These are phyloP conservation scores for Anarrhichthys ocellatus DNA, from an alignment of 2,113 vertebrate species.

Conservation along the genomic window DNA sequence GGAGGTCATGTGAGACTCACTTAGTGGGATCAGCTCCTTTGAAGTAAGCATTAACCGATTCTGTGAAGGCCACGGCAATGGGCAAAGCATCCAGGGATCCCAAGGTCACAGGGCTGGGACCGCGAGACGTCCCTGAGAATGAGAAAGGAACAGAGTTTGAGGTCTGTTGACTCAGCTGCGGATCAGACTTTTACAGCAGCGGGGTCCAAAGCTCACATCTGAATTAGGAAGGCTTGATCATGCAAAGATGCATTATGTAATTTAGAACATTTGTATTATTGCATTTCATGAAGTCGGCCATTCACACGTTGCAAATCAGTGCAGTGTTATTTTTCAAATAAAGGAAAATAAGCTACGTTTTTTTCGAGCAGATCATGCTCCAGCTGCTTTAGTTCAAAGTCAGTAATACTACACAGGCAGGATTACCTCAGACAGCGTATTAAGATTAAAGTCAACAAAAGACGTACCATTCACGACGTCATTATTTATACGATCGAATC, in stretches of 20 bases:
- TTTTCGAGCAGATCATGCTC: slow-evolving; percentile 8
- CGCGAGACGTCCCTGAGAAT: slow-evolving; percentile 94
- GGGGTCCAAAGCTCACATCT: slow-evolving; percentile 31
- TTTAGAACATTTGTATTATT: slow-evolving; percentile 7
- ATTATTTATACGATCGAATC: slow-evolving; percentile 13
- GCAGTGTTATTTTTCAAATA: slow-evolving; percentile 46
- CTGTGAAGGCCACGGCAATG: slow-evolving; percentile 96
- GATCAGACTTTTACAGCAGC: slow-evolving; percentile 16
- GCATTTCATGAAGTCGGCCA: slow-evolving; percentile 38
- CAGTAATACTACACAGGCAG: slow-evolving; percentile 12
- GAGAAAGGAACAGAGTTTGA: slow-evolving; percentile 40
- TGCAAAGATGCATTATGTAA: slow-evolving; percentile 40
- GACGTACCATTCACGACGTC: not conserved
- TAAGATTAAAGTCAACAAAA: slow-evolving; percentile 20
- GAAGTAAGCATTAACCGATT: slow-evolving; percentile 99
- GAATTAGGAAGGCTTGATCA: slow-evolving; percentile 44
- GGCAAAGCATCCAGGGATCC: slow-evolving; percentile 94
- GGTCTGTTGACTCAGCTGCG: slow-evolving; percentile 55
- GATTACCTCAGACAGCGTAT: slow-evolving; percentile 5
- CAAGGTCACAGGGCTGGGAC: slow-evolving; percentile 96
- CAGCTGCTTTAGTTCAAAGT: slow-evolving; percentile 27
- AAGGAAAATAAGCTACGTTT: slow-evolving; percentile 15
- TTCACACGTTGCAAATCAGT: slow-evolving; percentile 39
- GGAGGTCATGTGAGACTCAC: slow-evolving; percentile 87
- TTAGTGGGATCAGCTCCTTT: slow-evolving; percentile 98